Evolutionary conservation across 2,888 invertebrate genomes (phyloP).

Genomic region (Orthosia gothica): DNA sequence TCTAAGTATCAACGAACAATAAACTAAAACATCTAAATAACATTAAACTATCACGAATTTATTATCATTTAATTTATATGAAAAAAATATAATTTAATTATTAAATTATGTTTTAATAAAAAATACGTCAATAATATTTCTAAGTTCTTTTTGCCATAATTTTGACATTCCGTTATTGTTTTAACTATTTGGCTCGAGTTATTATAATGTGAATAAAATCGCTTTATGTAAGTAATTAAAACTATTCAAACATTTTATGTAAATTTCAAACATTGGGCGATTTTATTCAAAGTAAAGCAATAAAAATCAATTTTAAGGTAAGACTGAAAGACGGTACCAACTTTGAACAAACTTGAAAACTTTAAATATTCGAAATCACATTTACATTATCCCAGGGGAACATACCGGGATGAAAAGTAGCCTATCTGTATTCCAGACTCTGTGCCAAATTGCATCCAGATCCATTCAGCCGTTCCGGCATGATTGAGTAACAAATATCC

Average conservation of each 20-base stretch:
- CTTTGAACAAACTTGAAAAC: constrained; percentile 25
- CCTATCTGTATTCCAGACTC: too few species aligned
- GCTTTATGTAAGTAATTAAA: neutral
- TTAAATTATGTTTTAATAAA: neutral
- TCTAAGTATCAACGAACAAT: constrained; percentile 10
- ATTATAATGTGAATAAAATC: constrained; percentile 21
- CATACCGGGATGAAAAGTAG: too few species aligned
- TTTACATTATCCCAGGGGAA: too few species aligned
- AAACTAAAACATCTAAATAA: neutral
- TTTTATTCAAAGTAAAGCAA: constrained; percentile 21
- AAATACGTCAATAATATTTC: neutral
- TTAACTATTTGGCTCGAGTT: neutral
- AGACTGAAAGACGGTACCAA: constrained; percentile 16
- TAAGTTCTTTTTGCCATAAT: constrained; percentile 29
- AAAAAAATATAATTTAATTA: constrained; percentile 14
- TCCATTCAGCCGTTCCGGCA: too few species aligned
- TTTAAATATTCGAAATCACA: neutral
- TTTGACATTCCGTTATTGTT: constrained; percentile 48
- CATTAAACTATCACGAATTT: neutral
- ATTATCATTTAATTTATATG: neutral
- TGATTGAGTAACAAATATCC: too few species aligned
- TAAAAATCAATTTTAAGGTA: constrained; percentile 35
- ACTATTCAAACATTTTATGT: neutral
- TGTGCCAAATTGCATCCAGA: too few species aligned
- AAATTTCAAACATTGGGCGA: constrained; percentile 7